These are phyloP conservation scores for Odobenus rosmarus DNA, from an alignment of 2,113 vertebrate genomes.

Conservation along the genomic window DNA sequence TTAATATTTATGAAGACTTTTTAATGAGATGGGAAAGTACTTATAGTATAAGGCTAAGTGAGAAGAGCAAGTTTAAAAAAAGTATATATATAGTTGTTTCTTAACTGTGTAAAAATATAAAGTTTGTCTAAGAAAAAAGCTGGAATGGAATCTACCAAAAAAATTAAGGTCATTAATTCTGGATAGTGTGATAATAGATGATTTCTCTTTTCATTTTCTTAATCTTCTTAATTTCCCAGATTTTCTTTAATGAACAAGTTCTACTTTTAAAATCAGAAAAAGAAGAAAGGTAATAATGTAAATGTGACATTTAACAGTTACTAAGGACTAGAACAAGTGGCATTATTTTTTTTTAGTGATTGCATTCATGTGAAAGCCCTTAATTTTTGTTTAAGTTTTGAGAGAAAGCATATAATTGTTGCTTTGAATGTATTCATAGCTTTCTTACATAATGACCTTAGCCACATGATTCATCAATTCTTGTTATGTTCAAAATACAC, in stretches of 20 bases:
- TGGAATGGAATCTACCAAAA: neutral
- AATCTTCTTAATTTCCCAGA: neutral
- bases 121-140: neutral
- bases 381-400: neutral
- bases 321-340: neutral
- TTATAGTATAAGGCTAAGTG: neutral
- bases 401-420: slow-evolving; percentile 14
- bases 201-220: neutral
- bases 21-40: neutral
- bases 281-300: neutral
- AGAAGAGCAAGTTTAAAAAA: neutral
- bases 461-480: neutral
- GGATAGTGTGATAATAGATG: neutral
- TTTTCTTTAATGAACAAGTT: slow-evolving; percentile 33
- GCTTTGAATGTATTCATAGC: neutral
- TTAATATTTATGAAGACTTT: slow-evolving; percentile 9
- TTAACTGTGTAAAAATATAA: neutral
- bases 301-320: neutral
- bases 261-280: slow-evolving; percentile 38
- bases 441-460: neutral
- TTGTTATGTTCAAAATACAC: neutral
- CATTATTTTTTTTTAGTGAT: slow-evolving; percentile 6
- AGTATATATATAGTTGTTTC: neutral
- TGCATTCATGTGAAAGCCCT: neutral
- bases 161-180: neutral